Evolutionary conservation across 2,797 vertebrate genomes (phyloP), one percentile per base, ranked within the genome.

Genomic region (Erithacus rubecula): DNA sequence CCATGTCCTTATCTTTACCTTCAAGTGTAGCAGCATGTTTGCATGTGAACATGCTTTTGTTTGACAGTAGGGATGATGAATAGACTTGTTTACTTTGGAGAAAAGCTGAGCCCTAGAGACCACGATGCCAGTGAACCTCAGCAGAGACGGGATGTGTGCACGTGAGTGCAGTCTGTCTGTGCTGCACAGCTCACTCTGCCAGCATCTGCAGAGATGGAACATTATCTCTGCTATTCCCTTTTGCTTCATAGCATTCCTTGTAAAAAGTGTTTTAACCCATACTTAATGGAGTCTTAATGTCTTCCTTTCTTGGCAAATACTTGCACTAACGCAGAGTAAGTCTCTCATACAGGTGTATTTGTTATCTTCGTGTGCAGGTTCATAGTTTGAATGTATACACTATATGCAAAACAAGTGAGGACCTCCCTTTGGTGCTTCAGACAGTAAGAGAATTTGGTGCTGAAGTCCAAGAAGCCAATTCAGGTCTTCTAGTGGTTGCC

Each of bases 1-100:
- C 39, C 78, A 6, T 9, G 94, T 92, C 90, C 94, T 96, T 90
- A 82, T 20, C 65, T 68, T 94, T 90, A 90, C 90, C 91, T 96
- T 95, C 58, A 81, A 83, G 60, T 37, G 49, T 32, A 78, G 76
- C 79, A 83, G 79, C 64, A 7, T 23, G 51, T 86, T 91, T 69
- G 79, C 19, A 6, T 78, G 76, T 89, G 85, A 94, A 86, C 63
- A 59, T 63, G 30, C 30, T 83, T 86, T 47, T 46, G 22, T 46
- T 65, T 92, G 91, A 60, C 58, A 75, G 65, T 37, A 43, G 80
- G 68, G 84, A 58, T 94, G 74, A 84, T 92, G 49, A 94, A 87
- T 75, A 74, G 82, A 60, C 4, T 68, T 91, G 84, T 85, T 87
- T 69, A 44, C n/a, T 81, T 83, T 4, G 24, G 81, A 71, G 85